Percentiles rank a stretch among this genome's conserved stretches.
These are phyloP conservation scores for Budorcas taxicolor DNA, from an alignment of 2,113 vertebrate species.

Conservation along the genomic window DNA sequence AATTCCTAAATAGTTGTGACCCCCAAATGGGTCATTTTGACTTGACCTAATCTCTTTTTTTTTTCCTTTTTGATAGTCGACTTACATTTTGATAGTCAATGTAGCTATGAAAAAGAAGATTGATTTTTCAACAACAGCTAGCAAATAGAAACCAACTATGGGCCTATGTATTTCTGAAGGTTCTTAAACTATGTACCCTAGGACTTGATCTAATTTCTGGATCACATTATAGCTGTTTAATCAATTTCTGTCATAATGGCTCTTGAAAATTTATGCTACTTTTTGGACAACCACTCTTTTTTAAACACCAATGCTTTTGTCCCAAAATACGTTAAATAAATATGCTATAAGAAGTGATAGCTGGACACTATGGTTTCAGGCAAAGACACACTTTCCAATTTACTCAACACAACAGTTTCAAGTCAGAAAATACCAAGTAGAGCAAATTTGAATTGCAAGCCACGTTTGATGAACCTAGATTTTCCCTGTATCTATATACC, in stretches of 20 bases:
- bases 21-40: constrained; percentile 65
- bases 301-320: background rate
- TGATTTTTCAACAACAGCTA: background rate
- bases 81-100: background rate
- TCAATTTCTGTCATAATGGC: background rate
- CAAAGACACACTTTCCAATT: background rate
- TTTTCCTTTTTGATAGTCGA: background rate
- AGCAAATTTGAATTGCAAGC: background rate
- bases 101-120: background rate
- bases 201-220: background rate
- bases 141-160: background rate
- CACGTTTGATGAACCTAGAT: background rate
- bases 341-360: background rate
- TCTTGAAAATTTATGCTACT: background rate
- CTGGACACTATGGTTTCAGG: background rate
- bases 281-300: background rate
- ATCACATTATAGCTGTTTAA: background rate
- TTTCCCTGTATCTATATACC: background rate
- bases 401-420: background rate
- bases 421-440: background rate
- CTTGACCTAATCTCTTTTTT: constrained; percentile 65
- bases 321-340: background rate
- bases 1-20: constrained; percentile 58
- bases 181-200: background rate
- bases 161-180: background rate